Percentiles rank a stretch among this genome's conserved stretches.
phyloP scores from a whole-genome alignment of 1,140 invertebrate species.

The Hylaeus volcanicus region DNA sequence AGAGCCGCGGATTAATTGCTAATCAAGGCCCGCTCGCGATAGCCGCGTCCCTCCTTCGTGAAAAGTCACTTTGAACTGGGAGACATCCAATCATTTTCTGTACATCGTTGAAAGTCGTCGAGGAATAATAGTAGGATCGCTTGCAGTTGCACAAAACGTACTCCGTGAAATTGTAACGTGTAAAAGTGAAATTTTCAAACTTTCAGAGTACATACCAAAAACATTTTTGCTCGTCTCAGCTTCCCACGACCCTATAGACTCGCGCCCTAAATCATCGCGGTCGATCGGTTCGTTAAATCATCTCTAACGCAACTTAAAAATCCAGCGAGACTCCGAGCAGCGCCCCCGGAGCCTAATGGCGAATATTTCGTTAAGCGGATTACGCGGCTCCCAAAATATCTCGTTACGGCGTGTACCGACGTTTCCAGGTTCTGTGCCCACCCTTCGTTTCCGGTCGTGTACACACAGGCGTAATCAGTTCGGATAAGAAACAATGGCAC shows the following conservation, averaged over 20 bases:
- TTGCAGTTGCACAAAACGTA: no score
- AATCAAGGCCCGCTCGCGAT: conserved; percentile 44
- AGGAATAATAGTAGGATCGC: no score
- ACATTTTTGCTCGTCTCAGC: no score
- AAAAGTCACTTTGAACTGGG: not conserved
- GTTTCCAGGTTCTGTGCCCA: not conserved
- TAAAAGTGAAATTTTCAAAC: no score
- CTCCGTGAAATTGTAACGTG: no score
- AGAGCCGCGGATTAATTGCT: conserved; percentile 57
- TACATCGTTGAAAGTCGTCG: no score
- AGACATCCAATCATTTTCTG: no score
- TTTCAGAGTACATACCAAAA: no score
- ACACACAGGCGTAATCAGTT: conserved; percentile 45
- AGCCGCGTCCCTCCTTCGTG: not conserved
- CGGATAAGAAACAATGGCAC: conserved; percentile 54
- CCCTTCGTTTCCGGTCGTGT: conserved; percentile 5
- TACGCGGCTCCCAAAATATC: conserved; percentile 40
- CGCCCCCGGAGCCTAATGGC: conserved; percentile 11
- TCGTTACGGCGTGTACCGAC: conserved; percentile 4
- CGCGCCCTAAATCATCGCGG: no score
- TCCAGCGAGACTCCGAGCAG: no score
- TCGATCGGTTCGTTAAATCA: no score
- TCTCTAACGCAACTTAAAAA: not conserved
- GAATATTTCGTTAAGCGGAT: conserved; percentile 42
- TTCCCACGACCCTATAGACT: no score